These are phyloP conservation scores for Hyles lineata DNA, from an alignment of 2,888 invertebrate species.

Conservation along the genomic window DNA sequence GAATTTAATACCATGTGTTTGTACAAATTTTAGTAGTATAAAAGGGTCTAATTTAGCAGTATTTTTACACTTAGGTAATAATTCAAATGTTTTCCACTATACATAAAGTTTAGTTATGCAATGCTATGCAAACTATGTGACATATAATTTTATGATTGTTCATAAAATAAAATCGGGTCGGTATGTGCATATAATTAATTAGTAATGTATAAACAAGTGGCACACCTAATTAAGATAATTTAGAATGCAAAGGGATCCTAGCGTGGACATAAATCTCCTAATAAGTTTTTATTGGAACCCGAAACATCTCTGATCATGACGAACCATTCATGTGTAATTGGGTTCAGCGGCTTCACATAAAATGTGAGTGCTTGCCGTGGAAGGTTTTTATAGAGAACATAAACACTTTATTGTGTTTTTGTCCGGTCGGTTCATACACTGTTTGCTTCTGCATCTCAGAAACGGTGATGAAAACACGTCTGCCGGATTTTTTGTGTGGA, in stretches of 20 bases:
- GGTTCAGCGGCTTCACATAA: conserved; percentile 78
- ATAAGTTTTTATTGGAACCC: conserved; percentile 73
- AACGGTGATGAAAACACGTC: conserved; percentile 34
- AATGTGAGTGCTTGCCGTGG: conserved; percentile 76
- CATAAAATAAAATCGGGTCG: conserved; percentile 18
- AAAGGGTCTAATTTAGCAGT: too few species aligned
- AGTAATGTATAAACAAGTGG: conserved; percentile 66
- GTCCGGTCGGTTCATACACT: conserved; percentile 62
- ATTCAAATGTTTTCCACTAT: background rate
- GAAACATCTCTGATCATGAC: conserved; percentile 80
- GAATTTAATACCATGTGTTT: too few species aligned
- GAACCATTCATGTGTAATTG: conserved; percentile 83
- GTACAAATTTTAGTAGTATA: too few species aligned
- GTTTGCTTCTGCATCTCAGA: conserved; percentile 44
- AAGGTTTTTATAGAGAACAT: conserved; percentile 80
- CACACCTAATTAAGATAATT: conserved; percentile 66
- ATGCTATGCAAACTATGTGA: background rate
- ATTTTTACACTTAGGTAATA: background rate
- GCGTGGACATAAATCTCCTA: conserved; percentile 71
- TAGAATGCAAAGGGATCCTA: conserved; percentile 65
- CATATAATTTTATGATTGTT: conserved; percentile 12
- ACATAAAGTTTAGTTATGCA: background rate
- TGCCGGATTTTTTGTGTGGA: conserved; percentile 1
- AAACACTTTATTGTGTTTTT: conserved; percentile 81
- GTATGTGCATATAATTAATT: conserved; percentile 45